Base-by-base conservation (phyloP, 1,140 invertebrate species). In the Zophobas atratus region DNA sequence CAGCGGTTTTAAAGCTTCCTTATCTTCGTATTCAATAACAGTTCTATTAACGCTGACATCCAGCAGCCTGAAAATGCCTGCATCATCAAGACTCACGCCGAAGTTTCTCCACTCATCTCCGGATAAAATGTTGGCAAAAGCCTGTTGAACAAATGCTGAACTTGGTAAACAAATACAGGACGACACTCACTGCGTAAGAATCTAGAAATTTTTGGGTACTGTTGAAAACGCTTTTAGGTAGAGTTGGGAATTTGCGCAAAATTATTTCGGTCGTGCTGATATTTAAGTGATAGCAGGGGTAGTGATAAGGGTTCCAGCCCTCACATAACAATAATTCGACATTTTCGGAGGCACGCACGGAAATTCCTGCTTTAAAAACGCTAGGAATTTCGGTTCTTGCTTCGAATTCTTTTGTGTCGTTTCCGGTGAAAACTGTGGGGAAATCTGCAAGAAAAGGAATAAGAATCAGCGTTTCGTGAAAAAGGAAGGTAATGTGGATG, bases 71-170 rank as follows among this genome's bases (percentile, higher is more conserved):
- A 84, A 39, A 38, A 55, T 55, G 46, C 79, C 78, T 34, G 48
- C 49, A 33, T 51, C 75, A 51, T 81, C 77, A 6, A 81, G 77
- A 51, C 70, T 77, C 5, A 84, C 38, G 72, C 78, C 63, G 43
- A 84, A 84, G 75, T 80, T 84, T 39, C 83, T 70, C 83, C 83
- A 84, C 78, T 84, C 83, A 48, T 82, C 70, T 0, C 56, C 32
- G 1, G 81, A 77, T 2, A 83, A 77, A 34, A 84, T 79, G 53
- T 81, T 82, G 0, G 82, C 77, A 71, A 72, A 78, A 6, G 79
- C 78, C 82, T 84, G 51, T 20, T 20, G 6, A 81, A 81, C 2
- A 3, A 63, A 55, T 57, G 49, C 35, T 34, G 43, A 20, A 41
- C 2, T 36, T 32, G 2, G 35, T 6, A 63, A 41, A 63, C 6